Evolutionary conservation across 2,113 vertebrate species (phyloP), one percentile per base, ranked within the genome.

Genomic region (Mustela nigripes): DNA sequence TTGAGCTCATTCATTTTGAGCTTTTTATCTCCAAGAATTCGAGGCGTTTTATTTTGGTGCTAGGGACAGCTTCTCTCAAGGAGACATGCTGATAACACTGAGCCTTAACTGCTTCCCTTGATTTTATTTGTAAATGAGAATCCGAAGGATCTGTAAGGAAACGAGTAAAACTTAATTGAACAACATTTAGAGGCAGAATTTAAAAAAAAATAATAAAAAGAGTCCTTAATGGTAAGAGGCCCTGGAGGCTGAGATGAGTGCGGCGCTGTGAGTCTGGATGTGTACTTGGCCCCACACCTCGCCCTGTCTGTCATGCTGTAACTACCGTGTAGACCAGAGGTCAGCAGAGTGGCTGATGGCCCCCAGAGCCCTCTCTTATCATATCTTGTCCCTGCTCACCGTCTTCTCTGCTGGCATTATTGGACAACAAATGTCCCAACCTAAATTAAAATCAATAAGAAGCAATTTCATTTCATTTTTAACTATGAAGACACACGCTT

Each of bases 111-210:
- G 98, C 96, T 96, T 98, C 95, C 98, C 94, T 98, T 98, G 98
- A 98, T 98, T 98, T 98, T 98, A 98, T 99, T 98, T 98, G 98
- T 98, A 99, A 98, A 98, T 98, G 98, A 99, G 98, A 98, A 98
- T 98, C 97, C 98, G 95, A 98, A 99, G 96, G 96, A 97, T 98
- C 95, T 98, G 96, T 92, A 97, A 98, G 97, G 45, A 95, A 98
- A 97, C 7, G 53, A 95, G 96, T 87, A 94, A 92, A 96, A 98
- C 82, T 97, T 98, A 98, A 99, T 98, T 98, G 98, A 97, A 97
- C 96, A 97, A 96, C 89, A 89, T 98, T 98, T 96, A 98, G 88
- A 97, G 89, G 39, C 71, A 39, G 71, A 33, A 91, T 96, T 97
- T 12, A 33, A 97, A 96, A 53, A 86, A 92, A 93, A 93, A 93